Percentiles rank a stretch among this genome's conserved stretches.
Evolutionary conservation across 2,113 vertebrate genomes (phyloP).

Genomic region (Corythaeola cristata): DNA sequence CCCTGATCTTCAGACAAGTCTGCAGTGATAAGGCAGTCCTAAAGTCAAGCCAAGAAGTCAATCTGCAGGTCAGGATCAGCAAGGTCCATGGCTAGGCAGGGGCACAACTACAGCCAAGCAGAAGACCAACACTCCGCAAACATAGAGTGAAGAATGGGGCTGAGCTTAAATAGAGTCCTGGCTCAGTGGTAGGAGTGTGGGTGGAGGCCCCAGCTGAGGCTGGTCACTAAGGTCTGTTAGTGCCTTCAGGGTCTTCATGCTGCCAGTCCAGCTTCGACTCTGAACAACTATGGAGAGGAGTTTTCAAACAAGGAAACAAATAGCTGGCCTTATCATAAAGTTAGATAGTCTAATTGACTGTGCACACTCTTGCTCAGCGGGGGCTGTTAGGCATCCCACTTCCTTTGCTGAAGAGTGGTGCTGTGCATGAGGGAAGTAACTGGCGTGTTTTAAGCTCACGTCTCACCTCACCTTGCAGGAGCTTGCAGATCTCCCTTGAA

Average conservation of each 20-base stretch:
- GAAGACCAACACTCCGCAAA: not conserved
- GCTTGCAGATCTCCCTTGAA: not conserved
- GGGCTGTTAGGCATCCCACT: not conserved
- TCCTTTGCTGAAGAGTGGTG: not conserved
- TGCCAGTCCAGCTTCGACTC: too few species aligned
- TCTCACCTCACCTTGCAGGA: not conserved
- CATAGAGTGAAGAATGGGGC: fast-evolving
- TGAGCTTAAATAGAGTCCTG: not conserved
- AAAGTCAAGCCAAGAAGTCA: not conserved
- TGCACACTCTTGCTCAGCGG: not conserved
- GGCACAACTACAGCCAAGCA: fast-evolving
- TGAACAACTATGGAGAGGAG: too few species aligned
- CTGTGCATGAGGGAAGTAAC: not conserved
- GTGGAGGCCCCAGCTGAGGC: not conserved
- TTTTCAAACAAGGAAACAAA: not conserved
- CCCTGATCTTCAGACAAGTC: not conserved
- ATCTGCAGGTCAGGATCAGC: not conserved
- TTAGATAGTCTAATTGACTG: not conserved
- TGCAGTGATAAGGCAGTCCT: not conserved
- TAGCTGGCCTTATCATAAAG: not conserved
- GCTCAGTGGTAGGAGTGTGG: not conserved
- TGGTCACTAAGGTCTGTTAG: not conserved
- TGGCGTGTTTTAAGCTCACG: not conserved
- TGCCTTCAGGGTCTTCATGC: not conserved
- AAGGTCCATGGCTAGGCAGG: not conserved